phyloP scores from a whole-genome alignment of 2,888 invertebrate species.

The Thelaira solivaga region DNA sequence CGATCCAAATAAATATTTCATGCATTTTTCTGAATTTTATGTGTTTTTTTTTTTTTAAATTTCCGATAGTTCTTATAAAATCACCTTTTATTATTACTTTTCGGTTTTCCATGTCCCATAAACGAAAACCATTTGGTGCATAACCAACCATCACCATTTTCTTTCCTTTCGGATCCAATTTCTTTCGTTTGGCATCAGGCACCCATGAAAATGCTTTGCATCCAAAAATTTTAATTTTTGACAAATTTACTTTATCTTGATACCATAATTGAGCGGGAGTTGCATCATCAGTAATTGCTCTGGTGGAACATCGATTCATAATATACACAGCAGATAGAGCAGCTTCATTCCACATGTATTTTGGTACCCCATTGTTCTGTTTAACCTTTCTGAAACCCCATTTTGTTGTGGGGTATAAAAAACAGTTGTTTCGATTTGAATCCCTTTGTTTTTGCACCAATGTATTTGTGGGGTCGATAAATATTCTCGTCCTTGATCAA shows the following conservation, averaged over 20 bases:
- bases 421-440: constrained; percentile 9
- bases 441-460: not conserved
- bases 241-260: constrained; percentile 39
- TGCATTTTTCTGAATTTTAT: too few relatives aligned
- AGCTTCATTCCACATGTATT: constrained; percentile 44
- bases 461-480: not conserved
- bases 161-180: constrained; percentile 32
- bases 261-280: constrained; percentile 56
- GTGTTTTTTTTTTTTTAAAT: too few relatives aligned
- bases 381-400: constrained; percentile 38
- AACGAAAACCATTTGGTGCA: not conserved
- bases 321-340: constrained; percentile 27
- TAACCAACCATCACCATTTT: constrained; percentile 52
- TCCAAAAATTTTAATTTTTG: constrained; percentile 60
- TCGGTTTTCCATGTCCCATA: not conserved
- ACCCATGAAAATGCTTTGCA: constrained; percentile 60
- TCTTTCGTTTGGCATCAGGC: constrained; percentile 49
- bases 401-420: constrained; percentile 50
- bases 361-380: constrained; percentile 32
- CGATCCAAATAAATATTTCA: too few relatives aligned
- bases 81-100: too few relatives aligned
- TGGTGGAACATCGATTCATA: constrained; percentile 37
- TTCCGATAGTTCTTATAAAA: too few relatives aligned
- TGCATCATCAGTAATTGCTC: not conserved
- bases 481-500: too few relatives aligned